Evolutionary conservation across 2,888 invertebrate genomes (phyloP), one percentile per base, ranked within the genome.

Genomic region (Andrena hattorfiana): DNA sequence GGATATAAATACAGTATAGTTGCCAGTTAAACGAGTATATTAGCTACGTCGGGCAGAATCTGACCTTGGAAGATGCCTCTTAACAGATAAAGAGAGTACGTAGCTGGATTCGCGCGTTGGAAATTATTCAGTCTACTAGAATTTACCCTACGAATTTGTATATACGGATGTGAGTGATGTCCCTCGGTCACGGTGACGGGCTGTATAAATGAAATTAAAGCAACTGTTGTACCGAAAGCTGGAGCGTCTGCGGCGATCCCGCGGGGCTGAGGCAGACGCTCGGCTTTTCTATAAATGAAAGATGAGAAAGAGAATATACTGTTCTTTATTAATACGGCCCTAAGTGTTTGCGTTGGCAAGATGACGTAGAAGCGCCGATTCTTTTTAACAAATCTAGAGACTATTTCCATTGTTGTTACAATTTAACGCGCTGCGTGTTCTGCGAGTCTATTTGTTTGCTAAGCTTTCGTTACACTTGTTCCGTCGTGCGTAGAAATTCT

Each of bases 111-210:
- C 70, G 72, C 83, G 64, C 54, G 72, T 89, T 85, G 73, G 63
- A 23, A 56, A 79, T 62, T 81, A 71, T 83, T 69, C 75, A 70
- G 68, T 83, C 71, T 70, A 76, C 20, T 87, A 84, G 80, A 79
- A 76, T n/a, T n/a, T n/a, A n/a, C 74, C 62, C 81, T 75, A 84
- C 68, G 62, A 76, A 70, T 67, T 88, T 85, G 85, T 26, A 56
- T 70, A 89, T 84, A 85, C 10, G 62, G 81, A 84, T 70, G 79
- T 86, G 85, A 77, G 75, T 87, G 83, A 79, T 66, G 69, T 87
- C 79, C 71, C 78, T 78, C 84, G 69, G 71, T 76, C 16, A 80
- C 35, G 75, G 63, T 81, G 83, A 68, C 60, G 78, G 75, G 72
- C 77, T 76, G 79, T 76, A 83, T 80, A 60, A 82, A 85, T 83